phyloP scores from a whole-genome alignment of 2,797 vertebrate genomes.

The Typhlichthys subterraneus region DNA sequence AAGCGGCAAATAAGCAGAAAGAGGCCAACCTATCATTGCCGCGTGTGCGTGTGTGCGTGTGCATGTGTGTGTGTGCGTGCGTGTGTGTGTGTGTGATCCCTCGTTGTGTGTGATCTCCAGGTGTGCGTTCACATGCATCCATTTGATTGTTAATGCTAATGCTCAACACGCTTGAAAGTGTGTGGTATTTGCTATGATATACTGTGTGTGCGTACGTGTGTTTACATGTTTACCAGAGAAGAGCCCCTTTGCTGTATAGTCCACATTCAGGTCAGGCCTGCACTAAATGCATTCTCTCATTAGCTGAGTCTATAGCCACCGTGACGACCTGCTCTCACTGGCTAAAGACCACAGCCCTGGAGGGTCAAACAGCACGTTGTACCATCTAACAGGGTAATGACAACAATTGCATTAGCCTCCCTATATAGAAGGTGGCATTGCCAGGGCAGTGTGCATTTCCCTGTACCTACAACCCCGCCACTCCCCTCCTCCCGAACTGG shows the following conservation, averaged over 20 bases:
- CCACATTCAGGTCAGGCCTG: too few relatives aligned
- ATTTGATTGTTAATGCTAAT: background rate
- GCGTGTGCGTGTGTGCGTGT: too few relatives aligned
- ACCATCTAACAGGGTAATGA: conserved; percentile 6
- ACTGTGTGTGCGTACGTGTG: background rate
- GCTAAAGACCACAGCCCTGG: conserved; percentile 11
- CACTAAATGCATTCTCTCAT: background rate
- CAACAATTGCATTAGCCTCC: background rate
- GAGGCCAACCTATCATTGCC: background rate
- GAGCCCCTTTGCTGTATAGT: too few relatives aligned
- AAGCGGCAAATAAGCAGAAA: background rate
- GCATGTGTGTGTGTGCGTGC: background rate
- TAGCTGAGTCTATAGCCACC: background rate
- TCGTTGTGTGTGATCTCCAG: too few relatives aligned
- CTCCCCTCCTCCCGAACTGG: too few relatives aligned
- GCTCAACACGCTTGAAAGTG: background rate
- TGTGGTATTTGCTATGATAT: too few relatives aligned
- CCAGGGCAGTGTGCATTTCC: background rate
- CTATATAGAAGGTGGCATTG: conserved; percentile 15
- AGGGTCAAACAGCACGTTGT: conserved; percentile 17
- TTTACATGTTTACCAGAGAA: background rate
- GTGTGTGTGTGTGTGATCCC: background rate
- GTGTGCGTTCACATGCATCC: background rate
- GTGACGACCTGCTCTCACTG: too few relatives aligned
- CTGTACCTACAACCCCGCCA: too few relatives aligned